Percentiles rank a stretch among this genome's conserved stretches.
phyloP scores from a whole-genome alignment of 1,140 invertebrate species.

The Hylaeus volcanicus region DNA sequence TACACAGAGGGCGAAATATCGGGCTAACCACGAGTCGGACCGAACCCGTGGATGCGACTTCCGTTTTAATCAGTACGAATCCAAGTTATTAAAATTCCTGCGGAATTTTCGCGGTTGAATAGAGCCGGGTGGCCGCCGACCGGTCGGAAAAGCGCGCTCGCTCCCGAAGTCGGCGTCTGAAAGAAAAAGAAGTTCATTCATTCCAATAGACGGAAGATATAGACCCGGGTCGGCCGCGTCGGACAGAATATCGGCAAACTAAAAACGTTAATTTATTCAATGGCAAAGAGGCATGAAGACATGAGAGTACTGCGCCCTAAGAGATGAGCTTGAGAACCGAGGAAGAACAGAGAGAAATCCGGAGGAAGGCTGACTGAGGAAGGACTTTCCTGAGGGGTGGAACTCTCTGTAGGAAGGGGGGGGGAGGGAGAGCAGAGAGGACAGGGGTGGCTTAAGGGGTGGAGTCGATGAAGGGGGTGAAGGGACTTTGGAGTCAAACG shows the following conservation, averaged over 20 bases:
- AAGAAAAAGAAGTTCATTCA: slow-evolving; percentile 64
- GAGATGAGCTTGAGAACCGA: slow-evolving; percentile 52
- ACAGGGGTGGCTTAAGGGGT: slow-evolving; percentile 29
- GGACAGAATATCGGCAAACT: slow-evolving; percentile 72
- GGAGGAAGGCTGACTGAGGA: slow-evolving; percentile 38
- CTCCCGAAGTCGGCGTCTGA: slow-evolving; percentile 40
- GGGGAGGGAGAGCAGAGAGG: slow-evolving; percentile 18
- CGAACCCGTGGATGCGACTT: slow-evolving; percentile 50
- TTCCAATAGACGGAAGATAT: slow-evolving; percentile 63
- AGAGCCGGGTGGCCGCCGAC: slow-evolving; percentile 37
- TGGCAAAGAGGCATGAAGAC: slow-evolving; percentile 69
- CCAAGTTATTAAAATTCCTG: slow-evolving; percentile 68
- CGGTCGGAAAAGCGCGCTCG: neutral
- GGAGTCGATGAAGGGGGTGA: slow-evolving; percentile 28
- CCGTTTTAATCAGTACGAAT: slow-evolving; percentile 67
- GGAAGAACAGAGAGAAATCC: slow-evolving; percentile 51
- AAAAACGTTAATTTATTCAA: slow-evolving; percentile 78
- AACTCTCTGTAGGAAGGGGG: neutral
- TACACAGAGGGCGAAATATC: slow-evolving; percentile 49
- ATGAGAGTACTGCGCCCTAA: slow-evolving; percentile 53
- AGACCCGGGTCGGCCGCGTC: slow-evolving; percentile 35
- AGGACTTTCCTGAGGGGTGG: slow-evolving; percentile 45
- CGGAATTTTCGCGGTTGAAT: slow-evolving; percentile 64
- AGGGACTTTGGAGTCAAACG: slow-evolving; percentile 56
- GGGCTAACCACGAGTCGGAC: neutral